Evolutionary conservation across 2,888 invertebrate genomes (phyloP).

Genomic region (Shargacucullia verbasci): DNA sequence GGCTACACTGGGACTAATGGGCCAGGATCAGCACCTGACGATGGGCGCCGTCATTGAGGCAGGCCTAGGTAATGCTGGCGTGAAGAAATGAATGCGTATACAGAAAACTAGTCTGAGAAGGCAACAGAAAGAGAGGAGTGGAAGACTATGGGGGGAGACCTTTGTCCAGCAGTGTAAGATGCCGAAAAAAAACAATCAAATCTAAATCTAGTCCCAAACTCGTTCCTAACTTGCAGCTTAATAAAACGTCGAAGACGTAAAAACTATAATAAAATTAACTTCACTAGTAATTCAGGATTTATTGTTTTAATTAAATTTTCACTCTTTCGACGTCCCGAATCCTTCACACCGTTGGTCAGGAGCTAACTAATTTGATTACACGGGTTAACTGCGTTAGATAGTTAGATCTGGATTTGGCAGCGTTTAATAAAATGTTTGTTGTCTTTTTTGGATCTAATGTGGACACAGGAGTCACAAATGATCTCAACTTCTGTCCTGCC

Average conservation of each 20-base stretch:
- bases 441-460: constrained; percentile 1
- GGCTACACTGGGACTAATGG: no score
- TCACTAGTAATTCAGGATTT: constrained; percentile 29
- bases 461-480: background rate
- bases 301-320: constrained; percentile 44
- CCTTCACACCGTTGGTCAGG: constrained; percentile 30
- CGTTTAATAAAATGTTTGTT: constrained; percentile 10
- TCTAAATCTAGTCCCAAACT: no score
- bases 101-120: no score
- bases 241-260: constrained; percentile 3
- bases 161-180: no score
- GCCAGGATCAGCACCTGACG: no score
- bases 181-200: no score
- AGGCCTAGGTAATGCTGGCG: no score
- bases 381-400: constrained; percentile 31
- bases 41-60: no score
- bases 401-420: constrained; percentile 27
- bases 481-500: no score
- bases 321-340: constrained; percentile 21
- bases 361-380: constrained; percentile 39
- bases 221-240: background rate
- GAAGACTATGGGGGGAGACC: no score
- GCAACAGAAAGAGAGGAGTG: no score
- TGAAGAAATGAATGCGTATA: no score
- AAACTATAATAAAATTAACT: constrained; percentile 12